These are phyloP conservation scores for Serranus cabrilla DNA, from an alignment of 2,797 vertebrate species.

Conservation along the genomic window DNA sequence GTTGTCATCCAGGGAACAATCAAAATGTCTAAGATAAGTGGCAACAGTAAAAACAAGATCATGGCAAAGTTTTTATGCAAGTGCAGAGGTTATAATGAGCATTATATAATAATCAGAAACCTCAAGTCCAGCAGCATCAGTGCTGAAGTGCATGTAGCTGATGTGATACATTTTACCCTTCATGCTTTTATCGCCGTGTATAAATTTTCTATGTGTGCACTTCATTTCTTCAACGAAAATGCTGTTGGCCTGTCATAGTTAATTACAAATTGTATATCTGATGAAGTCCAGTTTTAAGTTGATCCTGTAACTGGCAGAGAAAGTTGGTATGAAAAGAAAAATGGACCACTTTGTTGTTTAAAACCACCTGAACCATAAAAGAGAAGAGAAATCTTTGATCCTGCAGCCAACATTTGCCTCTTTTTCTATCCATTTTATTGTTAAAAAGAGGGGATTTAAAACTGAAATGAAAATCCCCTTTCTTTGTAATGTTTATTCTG, in stretches of 20 bases:
- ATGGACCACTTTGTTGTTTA: constrained; percentile 45
- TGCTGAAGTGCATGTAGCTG: constrained; percentile 13
- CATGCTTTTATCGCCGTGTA: constrained; percentile 33
- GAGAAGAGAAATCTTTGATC: constrained; percentile 43
- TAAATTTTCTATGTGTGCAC: constrained; percentile 39
- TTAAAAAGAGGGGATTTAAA: constrained; percentile 42
- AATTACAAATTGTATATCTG: constrained; percentile 25
- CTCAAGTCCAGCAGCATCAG: constrained; percentile 16
- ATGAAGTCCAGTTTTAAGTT: constrained; percentile 52
- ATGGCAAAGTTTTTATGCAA: constrained; percentile 12
- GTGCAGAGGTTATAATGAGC: constrained; percentile 31
- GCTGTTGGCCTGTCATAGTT: constrained; percentile 35
- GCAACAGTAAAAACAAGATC: constrained; percentile 27
- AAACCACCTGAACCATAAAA: constrained; percentile 50
- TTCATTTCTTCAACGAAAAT: constrained; percentile 40
- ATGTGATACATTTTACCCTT: constrained; percentile 31
- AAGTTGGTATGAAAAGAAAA: constrained; percentile 37
- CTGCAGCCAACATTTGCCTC: constrained; percentile 31
- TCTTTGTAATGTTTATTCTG: constrained; percentile 80
- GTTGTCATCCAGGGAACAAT: constrained; percentile 24
- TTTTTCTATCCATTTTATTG: constrained; percentile 43
- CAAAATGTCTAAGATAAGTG: constrained; percentile 28
- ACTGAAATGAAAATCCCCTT: constrained; percentile 74
- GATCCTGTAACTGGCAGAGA: constrained; percentile 28
- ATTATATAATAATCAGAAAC: constrained; percentile 41